phyloP scores from a whole-genome alignment of 2,113 vertebrate genomes.

The Mohoua ochrocephala region DNA sequence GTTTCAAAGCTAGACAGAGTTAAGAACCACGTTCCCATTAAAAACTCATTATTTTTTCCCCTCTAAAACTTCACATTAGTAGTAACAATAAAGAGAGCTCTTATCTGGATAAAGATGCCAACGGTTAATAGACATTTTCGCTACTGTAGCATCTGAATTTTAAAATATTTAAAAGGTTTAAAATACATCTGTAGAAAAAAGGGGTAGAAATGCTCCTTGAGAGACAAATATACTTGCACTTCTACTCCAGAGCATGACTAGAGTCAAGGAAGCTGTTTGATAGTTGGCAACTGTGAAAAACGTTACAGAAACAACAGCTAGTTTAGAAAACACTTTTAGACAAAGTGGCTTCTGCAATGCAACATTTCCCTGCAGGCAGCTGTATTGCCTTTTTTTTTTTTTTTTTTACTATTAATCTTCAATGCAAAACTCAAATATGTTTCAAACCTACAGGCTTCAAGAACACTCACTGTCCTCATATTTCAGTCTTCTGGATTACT shows the following conservation, averaged over 20 bases:
- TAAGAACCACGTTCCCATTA: background rate
- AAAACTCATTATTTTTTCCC: background rate
- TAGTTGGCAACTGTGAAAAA: background rate
- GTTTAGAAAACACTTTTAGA: background rate
- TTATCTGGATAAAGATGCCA: background rate
- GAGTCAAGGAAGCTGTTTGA: background rate
- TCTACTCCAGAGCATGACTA: background rate
- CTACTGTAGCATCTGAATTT: background rate
- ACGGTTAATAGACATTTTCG: background rate
- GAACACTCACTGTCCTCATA: background rate
- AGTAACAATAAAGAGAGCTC: background rate
- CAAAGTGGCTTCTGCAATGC: background rate
- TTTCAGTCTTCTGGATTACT: background rate
- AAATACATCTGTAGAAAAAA: background rate
- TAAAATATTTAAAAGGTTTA: background rate
- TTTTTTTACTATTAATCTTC: background rate
- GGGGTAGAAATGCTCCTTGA: background rate
- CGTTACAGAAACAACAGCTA: background rate
- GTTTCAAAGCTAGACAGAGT: background rate
- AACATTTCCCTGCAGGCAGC: background rate
- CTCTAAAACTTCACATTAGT: background rate
- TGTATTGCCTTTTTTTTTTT: fast-evolving
- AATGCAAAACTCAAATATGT: background rate
- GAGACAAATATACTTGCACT: background rate
- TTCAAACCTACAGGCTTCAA: background rate